Evolutionary conservation across 2,888 invertebrate species (phyloP), one percentile per base, ranked within the genome.

Genomic region (Elysia crispata): DNA sequence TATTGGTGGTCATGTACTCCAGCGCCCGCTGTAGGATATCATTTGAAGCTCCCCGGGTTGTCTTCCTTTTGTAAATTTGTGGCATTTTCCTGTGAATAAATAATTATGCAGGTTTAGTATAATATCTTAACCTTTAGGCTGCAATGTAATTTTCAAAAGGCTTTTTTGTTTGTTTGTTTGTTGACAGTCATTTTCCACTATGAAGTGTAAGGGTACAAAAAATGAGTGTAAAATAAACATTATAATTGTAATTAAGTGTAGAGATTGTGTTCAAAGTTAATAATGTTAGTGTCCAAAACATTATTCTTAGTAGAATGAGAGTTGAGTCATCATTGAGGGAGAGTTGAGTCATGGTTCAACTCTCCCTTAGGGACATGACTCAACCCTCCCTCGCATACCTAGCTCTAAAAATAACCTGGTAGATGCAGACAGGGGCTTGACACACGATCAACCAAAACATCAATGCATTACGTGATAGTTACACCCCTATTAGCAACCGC

Each of bases 41-140:
- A 87, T 86, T 83, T 87, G 83, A 86, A 86, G 67, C 86, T 86
- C n/a, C 77, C 64, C 8, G 87, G 83, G 69, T 87, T 86, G 60
- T 85, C 83, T 31, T 86, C 84, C 60, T 83, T 83, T 74, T 88
- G 86, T 31, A 87, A 86, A 28, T 86, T 87, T 31, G 49, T 76
- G 76, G 87, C 87, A 77, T 87, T 87, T 75, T 87, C 86, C 87
- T 87, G 80, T 41, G 28, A n/a, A 67, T 60, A 23, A 20, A 60
- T 60, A 23, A 60, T 60, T 60, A 54, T 54, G 60, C 15, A 60
- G 23, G 20, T 18, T 15, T 60, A 60, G 23, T 41, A 41, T 6
- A 6, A 41, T 41, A n/a, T n/a, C n/a, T n/a, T n/a, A n/a, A n/a
- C n/a, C n/a, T n/a, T n/a, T n/a, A n/a, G n/a, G n/a, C n/a, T n/a